A percentile compares a stretch with the other conserved stretches of the same genome.
These are phyloP conservation scores for Onychomys torridus DNA, from an alignment of 2,797 vertebrate species.

Conservation along the genomic window DNA sequence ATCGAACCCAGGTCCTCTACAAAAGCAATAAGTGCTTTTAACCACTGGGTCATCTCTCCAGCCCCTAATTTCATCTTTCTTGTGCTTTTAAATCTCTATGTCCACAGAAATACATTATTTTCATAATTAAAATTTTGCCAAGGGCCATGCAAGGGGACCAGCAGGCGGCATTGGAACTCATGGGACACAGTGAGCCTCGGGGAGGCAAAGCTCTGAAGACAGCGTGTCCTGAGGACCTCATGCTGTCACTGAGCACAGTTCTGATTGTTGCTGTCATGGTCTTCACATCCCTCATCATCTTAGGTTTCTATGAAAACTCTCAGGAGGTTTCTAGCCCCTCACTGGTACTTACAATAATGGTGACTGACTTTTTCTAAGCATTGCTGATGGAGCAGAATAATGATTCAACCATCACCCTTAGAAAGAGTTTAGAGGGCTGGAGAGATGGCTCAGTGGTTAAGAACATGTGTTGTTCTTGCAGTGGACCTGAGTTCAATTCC, in stretches of 20 bases:
- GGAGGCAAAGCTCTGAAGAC: not conserved
- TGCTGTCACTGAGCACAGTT: not conserved
- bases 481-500: too few relatives aligned
- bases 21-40: not conserved
- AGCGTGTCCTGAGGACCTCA: not conserved
- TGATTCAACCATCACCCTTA: not conserved
- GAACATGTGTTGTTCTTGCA: too few relatives aligned
- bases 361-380: not conserved
- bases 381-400: not conserved
- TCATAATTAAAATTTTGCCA: not conserved
- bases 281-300: not conserved
- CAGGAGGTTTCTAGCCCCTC: not conserved
- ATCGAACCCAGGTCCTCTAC: not conserved
- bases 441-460: too few relatives aligned
- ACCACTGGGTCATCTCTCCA: not conserved
- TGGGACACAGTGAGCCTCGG: too few relatives aligned
- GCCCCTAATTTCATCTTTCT: not conserved
- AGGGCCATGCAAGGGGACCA: not conserved
- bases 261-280: not conserved
- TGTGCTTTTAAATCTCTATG: not conserved
- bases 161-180: not conserved
- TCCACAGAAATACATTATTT: not conserved
- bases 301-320: not conserved
- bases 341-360: not conserved
- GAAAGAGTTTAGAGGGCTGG: not conserved